Conservation (phyloP, 1,140 invertebrate genomes). For the Plutomurus gul region DNA sequence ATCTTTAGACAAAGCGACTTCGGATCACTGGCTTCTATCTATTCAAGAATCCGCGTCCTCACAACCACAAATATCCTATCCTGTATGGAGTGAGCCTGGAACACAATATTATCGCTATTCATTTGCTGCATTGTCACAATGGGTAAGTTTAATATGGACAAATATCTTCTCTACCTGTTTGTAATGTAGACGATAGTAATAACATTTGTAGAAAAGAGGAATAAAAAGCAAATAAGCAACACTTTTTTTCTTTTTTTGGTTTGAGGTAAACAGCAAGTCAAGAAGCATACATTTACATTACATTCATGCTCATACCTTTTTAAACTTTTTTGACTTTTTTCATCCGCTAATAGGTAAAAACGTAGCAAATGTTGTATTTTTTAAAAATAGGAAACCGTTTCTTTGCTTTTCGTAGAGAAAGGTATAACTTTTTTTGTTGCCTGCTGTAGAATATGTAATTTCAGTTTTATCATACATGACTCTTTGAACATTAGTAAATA, state of each 20-base stretch:
- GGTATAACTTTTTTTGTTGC: no score
- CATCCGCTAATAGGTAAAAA: no score
- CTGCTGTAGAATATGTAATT: no score
- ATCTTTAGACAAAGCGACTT: constrained; percentile 37
- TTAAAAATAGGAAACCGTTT: not conserved
- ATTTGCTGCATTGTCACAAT: constrained; percentile 46
- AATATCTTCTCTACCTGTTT: not conserved
- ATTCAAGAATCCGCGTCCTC: constrained; percentile 50
- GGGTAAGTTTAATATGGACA: constrained; percentile 45
- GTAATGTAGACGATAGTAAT: not conserved
- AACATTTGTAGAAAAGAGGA: not conserved
- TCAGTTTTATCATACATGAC: no score
- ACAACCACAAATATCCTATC: constrained; percentile 36
- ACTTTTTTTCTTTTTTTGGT: no score
- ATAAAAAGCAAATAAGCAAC: no score
- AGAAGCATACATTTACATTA: not conserved
- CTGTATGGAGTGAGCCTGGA: constrained; percentile 41
- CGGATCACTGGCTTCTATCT: constrained; percentile 49
- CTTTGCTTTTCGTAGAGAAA: no score
- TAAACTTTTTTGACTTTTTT: no score
- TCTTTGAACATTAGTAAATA: no score
- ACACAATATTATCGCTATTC: constrained; percentile 50
- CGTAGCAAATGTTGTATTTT: not conserved
- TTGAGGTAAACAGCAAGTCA: no score
- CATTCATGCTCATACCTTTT: no score